Conservation (phyloP, 2,888 invertebrate genomes). For the Ferdinandea cuprea region DNA sequence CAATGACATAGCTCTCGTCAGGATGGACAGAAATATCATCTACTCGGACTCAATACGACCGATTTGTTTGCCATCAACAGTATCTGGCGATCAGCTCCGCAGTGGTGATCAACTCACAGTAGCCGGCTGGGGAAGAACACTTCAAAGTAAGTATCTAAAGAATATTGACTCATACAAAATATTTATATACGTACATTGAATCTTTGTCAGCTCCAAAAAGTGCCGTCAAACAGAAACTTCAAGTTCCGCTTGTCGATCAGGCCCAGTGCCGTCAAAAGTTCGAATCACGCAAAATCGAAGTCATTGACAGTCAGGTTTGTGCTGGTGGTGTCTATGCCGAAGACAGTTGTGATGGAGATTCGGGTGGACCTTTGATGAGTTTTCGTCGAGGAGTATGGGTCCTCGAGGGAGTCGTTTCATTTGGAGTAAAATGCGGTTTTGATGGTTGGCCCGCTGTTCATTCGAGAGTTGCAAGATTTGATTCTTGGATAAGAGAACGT, state of each 20-base stretch:
- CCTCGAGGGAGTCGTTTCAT: slow-evolving; percentile 87
- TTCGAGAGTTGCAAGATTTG: slow-evolving; percentile 86
- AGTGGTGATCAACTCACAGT: slow-evolving; percentile 82
- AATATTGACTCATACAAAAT: background rate
- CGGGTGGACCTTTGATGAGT: slow-evolving; percentile 90
- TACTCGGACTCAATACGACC: slow-evolving; percentile 85
- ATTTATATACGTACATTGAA: background rate
- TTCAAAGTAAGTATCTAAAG: slow-evolving; percentile 76
- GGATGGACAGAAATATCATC: slow-evolving; percentile 85
- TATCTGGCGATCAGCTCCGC: slow-evolving; percentile 73
- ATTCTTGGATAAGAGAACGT: slow-evolving; percentile 83
- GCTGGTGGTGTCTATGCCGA: slow-evolving; percentile 87
- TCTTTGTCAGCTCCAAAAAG: slow-evolving; percentile 82
- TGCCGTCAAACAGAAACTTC: slow-evolving; percentile 85
- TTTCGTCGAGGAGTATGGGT: slow-evolving; percentile 84
- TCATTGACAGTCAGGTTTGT: slow-evolving; percentile 85
- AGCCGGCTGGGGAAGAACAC: slow-evolving; percentile 87
- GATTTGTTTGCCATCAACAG: slow-evolving; percentile 85
- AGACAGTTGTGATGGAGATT: slow-evolving; percentile 90
- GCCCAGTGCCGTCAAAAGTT: slow-evolving; percentile 83
- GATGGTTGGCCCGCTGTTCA: slow-evolving; percentile 88
- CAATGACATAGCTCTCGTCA: slow-evolving; percentile 89
- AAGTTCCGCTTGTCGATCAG: slow-evolving; percentile 83
- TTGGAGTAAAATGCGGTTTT: slow-evolving; percentile 87
- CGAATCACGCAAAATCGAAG: slow-evolving; percentile 77